phyloP scores from a whole-genome alignment of 2,797 vertebrate species.

The Notolepis coatsorum region DNA sequence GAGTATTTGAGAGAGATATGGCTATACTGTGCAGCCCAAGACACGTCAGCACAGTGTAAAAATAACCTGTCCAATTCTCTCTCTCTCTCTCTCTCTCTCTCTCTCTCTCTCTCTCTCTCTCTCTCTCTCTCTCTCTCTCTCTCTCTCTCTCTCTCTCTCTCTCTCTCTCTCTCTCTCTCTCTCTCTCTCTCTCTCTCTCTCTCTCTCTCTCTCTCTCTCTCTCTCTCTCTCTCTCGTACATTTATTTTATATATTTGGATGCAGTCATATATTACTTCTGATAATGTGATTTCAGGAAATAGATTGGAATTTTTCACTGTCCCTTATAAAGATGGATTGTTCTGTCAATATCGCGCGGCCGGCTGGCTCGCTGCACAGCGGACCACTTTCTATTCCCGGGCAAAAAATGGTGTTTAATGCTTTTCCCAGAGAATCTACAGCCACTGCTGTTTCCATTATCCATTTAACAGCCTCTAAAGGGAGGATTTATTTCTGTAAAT shows the following conservation, averaged over 20 bases:
- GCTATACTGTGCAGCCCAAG: slow-evolving; percentile 80
- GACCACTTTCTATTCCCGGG: slow-evolving; percentile 88
- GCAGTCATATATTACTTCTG: slow-evolving; percentile 90
- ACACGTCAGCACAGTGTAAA: slow-evolving; percentile 85
- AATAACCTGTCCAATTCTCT: slow-evolving; percentile 85
- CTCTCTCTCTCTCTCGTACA: slow-evolving; percentile 35
- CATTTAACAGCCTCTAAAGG: slow-evolving; percentile 97
- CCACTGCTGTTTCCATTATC: slow-evolving; percentile 90
- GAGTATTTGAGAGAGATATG: slow-evolving; percentile 83
- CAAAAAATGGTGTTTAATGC: slow-evolving; percentile 91
- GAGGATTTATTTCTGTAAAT: slow-evolving; percentile 94
- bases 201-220: slow-evolving; percentile 3
- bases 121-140: not conserved
- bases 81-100: not conserved
- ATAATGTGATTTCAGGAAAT: slow-evolving; percentile 93
- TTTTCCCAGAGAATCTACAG: slow-evolving; percentile 89
- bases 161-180: not conserved
- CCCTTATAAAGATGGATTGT: slow-evolving; percentile 97
- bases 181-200: not conserved
- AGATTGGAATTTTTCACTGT: slow-evolving; percentile 96
- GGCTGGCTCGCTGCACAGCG: slow-evolving; percentile 82
- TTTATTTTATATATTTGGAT: slow-evolving; percentile 90
- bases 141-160: not conserved
- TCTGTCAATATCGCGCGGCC: slow-evolving; percentile 93
- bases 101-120: not conserved